phyloP scores from a whole-genome alignment of 2,113 vertebrate genomes.

The Meriones unguiculatus region DNA sequence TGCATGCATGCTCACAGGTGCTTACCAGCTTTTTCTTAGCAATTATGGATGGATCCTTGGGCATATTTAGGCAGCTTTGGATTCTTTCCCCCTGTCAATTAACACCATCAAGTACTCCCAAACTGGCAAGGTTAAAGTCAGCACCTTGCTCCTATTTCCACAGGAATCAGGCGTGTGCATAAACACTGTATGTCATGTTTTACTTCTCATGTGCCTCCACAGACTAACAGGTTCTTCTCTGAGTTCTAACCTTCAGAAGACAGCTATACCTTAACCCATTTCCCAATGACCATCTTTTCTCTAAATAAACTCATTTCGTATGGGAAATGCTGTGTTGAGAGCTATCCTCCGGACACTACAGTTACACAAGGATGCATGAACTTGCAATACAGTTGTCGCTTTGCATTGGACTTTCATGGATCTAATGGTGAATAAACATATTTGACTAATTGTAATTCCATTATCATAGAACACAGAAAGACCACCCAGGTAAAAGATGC shows the following conservation, averaged over 20 bases:
- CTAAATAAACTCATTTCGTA: neutral
- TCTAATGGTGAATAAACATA: neutral
- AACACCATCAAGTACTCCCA: neutral
- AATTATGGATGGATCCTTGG: constrained; percentile 16
- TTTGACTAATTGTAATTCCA: neutral
- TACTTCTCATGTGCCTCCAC: neutral
- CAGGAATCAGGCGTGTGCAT: neutral
- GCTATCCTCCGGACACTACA: neutral
- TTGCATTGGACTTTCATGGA: neutral
- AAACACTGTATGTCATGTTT: neutral
- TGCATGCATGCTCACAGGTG: neutral
- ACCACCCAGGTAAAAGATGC: neutral
- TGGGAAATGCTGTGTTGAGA: neutral
- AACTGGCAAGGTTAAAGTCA: neutral
- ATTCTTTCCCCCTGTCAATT: neutral
- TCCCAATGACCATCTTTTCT: neutral
- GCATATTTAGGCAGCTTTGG: neutral
- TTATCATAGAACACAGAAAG: neutral
- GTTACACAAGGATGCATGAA: accelerated
- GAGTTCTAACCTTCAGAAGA: neutral
- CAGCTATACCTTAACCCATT: neutral
- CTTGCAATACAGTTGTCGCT: neutral
- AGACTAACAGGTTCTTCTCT: neutral
- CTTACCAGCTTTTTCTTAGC: neutral
- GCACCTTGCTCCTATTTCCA: neutral